Percentiles rank a stretch among this genome's conserved stretches.
phyloP scores from a whole-genome alignment of 2,797 vertebrate genomes.

The Pantherophis alleghaniensis region DNA sequence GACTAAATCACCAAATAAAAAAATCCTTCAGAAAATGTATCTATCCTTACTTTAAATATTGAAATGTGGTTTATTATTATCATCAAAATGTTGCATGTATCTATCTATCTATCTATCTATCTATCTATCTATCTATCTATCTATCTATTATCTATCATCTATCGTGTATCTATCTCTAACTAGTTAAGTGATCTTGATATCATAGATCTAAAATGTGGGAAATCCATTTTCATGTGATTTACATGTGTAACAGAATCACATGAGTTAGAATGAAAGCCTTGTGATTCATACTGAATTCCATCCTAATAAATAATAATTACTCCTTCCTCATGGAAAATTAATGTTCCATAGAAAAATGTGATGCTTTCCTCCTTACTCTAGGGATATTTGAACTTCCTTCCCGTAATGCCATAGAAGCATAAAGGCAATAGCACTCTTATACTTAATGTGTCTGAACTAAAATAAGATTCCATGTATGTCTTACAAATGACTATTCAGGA shows the following conservation, averaged over 20 bases:
- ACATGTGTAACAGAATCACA: neutral
- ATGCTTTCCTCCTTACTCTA: neutral
- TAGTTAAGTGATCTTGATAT: neutral
- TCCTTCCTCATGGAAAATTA: neutral
- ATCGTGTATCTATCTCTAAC: neutral
- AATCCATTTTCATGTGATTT: neutral
- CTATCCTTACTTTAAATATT: neutral
- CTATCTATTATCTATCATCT: neutral
- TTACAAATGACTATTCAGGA: neutral
- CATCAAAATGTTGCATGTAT: neutral
- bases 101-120: neutral
- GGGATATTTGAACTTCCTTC: neutral
- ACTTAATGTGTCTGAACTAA: neutral
- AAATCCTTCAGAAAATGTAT: neutral
- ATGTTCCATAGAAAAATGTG: neutral
- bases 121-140: neutral
- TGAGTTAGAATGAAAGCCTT: neutral
- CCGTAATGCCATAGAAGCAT: neutral
- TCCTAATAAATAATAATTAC: too few species aligned
- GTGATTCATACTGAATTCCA: neutral
- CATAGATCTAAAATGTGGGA: neutral
- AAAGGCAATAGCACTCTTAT: neutral
- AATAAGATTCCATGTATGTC: neutral
- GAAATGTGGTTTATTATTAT: neutral
- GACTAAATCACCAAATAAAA: neutral